Conservation (phyloP, 35 echinoderm and acorn worm species). For the Ophiothrix spiculata region DNA sequence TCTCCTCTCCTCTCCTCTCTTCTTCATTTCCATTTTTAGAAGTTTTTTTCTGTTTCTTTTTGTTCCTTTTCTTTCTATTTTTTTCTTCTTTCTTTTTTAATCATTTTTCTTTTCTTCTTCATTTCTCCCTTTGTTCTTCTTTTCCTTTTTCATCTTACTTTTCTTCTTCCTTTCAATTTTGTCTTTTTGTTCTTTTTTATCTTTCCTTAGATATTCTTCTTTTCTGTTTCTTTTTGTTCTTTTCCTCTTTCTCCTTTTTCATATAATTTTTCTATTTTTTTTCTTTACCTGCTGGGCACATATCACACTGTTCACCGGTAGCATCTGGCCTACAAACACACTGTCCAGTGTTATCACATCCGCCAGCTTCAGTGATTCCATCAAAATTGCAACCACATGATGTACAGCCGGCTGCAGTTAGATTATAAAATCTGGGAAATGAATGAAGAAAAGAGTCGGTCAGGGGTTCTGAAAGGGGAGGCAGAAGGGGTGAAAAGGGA, state of each 20-base stretch:
- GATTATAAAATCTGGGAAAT: conserved; percentile 65
- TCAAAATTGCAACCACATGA: conserved; percentile 56
- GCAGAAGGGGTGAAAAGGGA: background rate
- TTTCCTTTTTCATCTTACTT: too few species aligned
- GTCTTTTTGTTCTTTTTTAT: too few species aligned
- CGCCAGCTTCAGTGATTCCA: conserved; percentile 48
- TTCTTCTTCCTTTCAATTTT: too few species aligned
- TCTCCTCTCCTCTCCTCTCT: too few species aligned
- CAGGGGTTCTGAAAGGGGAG: background rate
- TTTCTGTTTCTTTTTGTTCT: background rate
- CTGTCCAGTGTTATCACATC: conserved; percentile 56
- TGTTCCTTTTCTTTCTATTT: too few species aligned
- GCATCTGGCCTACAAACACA: conserved; percentile 58
- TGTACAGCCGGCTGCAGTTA: conserved; percentile 77
- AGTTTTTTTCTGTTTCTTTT: too few species aligned
- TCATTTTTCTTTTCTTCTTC: too few species aligned
- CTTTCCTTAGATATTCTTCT: too few species aligned
- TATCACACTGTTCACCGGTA: conserved; percentile 64
- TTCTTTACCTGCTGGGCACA: conserved; percentile 28
- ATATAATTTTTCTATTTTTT: background rate
- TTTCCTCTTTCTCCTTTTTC: background rate
- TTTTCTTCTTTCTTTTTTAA: too few species aligned
- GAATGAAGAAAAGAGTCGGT: background rate
- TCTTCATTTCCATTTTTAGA: too few species aligned
- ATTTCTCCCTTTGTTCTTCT: too few species aligned